phyloP scores from a whole-genome alignment of 2,113 vertebrate species.

The Sebastes schlegelii region DNA sequence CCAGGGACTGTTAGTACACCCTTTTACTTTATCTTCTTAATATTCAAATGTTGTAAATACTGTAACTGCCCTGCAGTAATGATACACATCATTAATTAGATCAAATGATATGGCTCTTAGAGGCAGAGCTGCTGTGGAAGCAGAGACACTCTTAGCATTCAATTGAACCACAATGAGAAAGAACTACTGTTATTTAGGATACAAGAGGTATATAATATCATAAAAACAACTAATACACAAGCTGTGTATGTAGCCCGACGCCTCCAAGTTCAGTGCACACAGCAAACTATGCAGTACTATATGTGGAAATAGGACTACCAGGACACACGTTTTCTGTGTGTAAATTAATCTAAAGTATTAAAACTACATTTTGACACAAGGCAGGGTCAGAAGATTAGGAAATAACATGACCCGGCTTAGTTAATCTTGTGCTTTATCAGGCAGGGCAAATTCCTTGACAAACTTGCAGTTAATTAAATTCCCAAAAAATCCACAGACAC shows the following conservation, averaged over 20 bases:
- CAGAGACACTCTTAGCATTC: not conserved
- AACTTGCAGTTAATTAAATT: not conserved
- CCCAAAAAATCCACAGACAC: not conserved
- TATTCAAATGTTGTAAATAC: not conserved
- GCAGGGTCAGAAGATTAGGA: not conserved
- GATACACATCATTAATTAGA: not conserved
- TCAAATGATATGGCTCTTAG: not conserved
- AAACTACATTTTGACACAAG: too few relatives aligned
- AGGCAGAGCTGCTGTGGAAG: not conserved
- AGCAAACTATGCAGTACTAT: not conserved
- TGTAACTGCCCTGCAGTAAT: not conserved
- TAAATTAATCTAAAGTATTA: not conserved
- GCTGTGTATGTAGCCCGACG: not conserved
- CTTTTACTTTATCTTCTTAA: not conserved
- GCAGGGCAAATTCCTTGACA: not conserved
- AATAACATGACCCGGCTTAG: not conserved
- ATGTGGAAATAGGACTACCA: not conserved
- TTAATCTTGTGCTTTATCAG: not conserved
- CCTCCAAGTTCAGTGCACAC: not conserved
- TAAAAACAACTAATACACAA: too few relatives aligned
- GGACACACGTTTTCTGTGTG: not conserved
- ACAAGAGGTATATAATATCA: not conserved
- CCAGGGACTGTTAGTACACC: constrained; percentile 90
- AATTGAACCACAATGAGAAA: not conserved
- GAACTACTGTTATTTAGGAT: not conserved